Base-by-base conservation (phyloP, 1,140 invertebrate species). In the Caenorhabditis briggsae region DNA sequence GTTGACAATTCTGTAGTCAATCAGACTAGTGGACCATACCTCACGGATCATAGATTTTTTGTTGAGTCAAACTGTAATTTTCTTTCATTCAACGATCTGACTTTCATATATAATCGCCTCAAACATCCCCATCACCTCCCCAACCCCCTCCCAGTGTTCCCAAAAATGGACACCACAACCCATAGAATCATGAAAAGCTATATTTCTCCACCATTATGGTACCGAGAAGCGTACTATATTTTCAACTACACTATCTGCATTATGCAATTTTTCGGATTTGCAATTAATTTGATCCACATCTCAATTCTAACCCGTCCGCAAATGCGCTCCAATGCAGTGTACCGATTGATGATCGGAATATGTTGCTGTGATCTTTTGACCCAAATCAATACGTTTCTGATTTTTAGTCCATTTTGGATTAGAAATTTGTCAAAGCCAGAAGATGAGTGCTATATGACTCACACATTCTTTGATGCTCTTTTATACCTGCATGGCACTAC, bases 351-450 rank as follows among this genome's bases (percentile, higher is more conserved):
- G 70, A 23, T 48, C 53, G 70, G 70, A 25, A 78, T 78, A 23
- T 78, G 70, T 41, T 48, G 18, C 7, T 78, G 70, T 78, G 70
- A 78, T 23, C 70, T 78, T 2, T 23, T 78, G 9, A 78, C 70
- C 14, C 70, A 78, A 23, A 50, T 78, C 18, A 78, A 78, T n/a
- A 78, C 70, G 2, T 78, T 78, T n/a, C 70, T 50, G 9, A 78
- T 78, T 23, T 78, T 78, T 50, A 53, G 46, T 25, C 70, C 70
- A 12, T 78, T 78, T 53, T 78, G 70, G 70, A 78, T 78, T 23
- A 50, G 70, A 50, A 20, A 78, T 14, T 61, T 23, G 2, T 43
- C 70, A 2, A 78, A 20, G 3, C 16, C 9, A 25, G 70, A 50
- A 12, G 70, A 50, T 5, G 33, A 78, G 23, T 78, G 70, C 14